phyloP scores from a whole-genome alignment of 2,113 vertebrate species.

The Atlantisia rogersi region DNA sequence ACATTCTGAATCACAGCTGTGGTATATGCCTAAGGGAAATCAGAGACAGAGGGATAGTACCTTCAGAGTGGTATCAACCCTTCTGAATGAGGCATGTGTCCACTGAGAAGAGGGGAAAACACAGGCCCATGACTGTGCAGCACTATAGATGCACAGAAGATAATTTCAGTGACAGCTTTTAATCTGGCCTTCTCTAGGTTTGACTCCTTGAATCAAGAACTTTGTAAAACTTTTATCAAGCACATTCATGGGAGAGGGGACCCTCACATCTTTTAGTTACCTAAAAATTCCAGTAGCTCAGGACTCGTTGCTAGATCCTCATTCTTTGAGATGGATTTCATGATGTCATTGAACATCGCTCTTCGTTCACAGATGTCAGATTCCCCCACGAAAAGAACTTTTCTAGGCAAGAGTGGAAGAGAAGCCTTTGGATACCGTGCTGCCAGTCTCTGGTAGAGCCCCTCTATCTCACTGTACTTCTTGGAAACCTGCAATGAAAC shows the following conservation, averaged over 20 bases:
- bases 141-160: background rate
- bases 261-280: constrained; percentile 61
- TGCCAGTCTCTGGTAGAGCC: constrained; percentile 79
- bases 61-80: background rate
- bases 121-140: background rate
- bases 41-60: background rate
- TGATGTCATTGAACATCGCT: constrained; percentile 79
- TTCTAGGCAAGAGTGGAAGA: constrained; percentile 82
- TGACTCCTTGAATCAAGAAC: background rate
- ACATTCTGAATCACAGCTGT: background rate
- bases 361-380: constrained; percentile 83
- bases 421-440: constrained; percentile 64
- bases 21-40: background rate
- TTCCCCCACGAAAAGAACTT: constrained; percentile 86
- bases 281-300: constrained; percentile 86
- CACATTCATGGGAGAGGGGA: background rate
- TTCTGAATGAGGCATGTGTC: background rate
- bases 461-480: constrained; percentile 88
- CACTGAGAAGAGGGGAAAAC: background rate
- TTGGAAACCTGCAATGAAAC: constrained; percentile 81
- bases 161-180: background rate
- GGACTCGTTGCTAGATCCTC: constrained; percentile 75
- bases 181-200: background rate
- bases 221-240: background rate
- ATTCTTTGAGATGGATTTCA: constrained; percentile 79